Base-by-base conservation (phyloP, 2,797 vertebrate genomes). In the Eutrigla gurnardus region DNA sequence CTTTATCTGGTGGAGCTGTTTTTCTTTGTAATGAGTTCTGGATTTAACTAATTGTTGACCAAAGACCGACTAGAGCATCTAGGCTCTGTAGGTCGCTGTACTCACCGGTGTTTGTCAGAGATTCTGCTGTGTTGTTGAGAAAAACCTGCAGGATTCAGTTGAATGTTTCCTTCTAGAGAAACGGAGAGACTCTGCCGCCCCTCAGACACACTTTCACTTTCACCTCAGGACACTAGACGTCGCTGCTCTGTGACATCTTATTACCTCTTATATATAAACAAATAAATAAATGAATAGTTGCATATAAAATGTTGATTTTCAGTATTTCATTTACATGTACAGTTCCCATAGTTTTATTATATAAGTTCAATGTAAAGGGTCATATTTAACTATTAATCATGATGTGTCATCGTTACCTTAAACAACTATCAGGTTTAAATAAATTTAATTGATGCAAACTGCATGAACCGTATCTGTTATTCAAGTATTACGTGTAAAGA, bases 41-140 rank as follows among this genome's bases (percentile, higher is more conserved):
- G 15, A 13, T n/a, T 37, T 0, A 37, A 4, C 33, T 8, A 1
- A 45, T 47, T 1, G 7, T 33, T n/a, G 17, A 57, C 11, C 2
- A 25, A 25, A 25, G 13, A 54, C 43, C 1, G 52, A 3, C 35
- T 32, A 33, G 52, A 35, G 4, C 0, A 17, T 43, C 32, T 11
- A 6, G 17, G 40, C 6, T 45, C 7, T 33, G 40, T 33, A 45
- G 13, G 12, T 7, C 43, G 14, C 12, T 33, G 32, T 15, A 77
- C 79, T 81, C 74, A 73, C 74, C 70, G 49, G 78, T 17, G 43
- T 39, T 55, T 50, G 14, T 1, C 33, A 54, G 53, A 39, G n/a
- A 46, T 35, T 63, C 5, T 6, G 35, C 40, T 65, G 57, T 59
- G 55, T 46, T 33, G 59, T 35, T 42, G 43, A 65, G 15, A 40